phyloP scores from a whole-genome alignment of 1,140 invertebrate species.

The Drosophila orena region DNA sequence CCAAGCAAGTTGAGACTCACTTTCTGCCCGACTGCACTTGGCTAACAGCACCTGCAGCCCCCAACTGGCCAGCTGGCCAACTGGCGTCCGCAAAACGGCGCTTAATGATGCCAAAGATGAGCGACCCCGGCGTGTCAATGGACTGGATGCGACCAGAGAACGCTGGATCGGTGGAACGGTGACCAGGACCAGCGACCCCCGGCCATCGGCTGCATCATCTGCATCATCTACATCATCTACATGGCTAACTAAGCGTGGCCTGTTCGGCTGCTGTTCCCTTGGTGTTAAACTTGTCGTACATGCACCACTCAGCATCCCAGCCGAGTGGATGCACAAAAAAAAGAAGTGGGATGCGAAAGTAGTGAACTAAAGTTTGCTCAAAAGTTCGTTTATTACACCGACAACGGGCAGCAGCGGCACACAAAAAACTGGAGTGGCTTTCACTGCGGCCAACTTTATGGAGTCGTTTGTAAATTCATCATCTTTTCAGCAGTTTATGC shows the following conservation, averaged over 20 bases:
- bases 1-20: constrained; percentile 47
- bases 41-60: constrained; percentile 48
- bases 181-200: constrained; percentile 24
- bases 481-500: constrained; percentile 80
- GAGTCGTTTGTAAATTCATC: constrained; percentile 78
- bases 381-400: constrained; percentile 84
- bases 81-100: constrained; percentile 60
- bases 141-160: constrained; percentile 42
- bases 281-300: constrained; percentile 77
- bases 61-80: not conserved
- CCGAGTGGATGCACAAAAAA: constrained; percentile 22
- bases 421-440: constrained; percentile 53
- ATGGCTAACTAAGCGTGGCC: constrained; percentile 84
- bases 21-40: constrained; percentile 75
- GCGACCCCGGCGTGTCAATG: constrained; percentile 68
- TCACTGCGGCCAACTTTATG: constrained; percentile 45
- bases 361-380: constrained; percentile 77
- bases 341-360: constrained; percentile 26
- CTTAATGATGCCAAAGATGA: constrained; percentile 81
- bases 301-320: constrained; percentile 30
- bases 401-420: constrained; percentile 48
- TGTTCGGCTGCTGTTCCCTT: constrained; percentile 63
- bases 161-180: no score
- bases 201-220: constrained; percentile 22
- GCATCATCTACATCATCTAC: constrained; percentile 64